A percentile compares a stretch with the other conserved stretches of the same genome.
Evolutionary conservation across 2,888 invertebrate species (phyloP).

Genomic region (Tetropium fuscum): DNA sequence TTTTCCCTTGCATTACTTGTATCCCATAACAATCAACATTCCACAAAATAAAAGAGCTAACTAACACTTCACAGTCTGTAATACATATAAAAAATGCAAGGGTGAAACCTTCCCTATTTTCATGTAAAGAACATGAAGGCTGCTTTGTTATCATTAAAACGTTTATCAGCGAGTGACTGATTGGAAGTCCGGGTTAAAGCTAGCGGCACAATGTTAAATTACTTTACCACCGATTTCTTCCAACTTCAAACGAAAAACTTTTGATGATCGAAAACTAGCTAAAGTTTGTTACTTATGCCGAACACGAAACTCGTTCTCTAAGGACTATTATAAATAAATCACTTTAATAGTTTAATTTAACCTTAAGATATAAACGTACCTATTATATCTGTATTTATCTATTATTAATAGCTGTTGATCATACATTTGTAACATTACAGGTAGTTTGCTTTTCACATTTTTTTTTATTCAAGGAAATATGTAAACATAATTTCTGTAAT

Average conservation of each 20-base stretch:
- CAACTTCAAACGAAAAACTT: slow-evolving; percentile 37
- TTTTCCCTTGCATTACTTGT: too few relatives aligned
- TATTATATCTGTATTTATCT: too few relatives aligned
- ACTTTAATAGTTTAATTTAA: slow-evolving; percentile 6
- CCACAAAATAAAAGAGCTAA: too few relatives aligned
- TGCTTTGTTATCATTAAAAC: slow-evolving; percentile 27
- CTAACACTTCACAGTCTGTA: too few relatives aligned
- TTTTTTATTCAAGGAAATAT: too few relatives aligned
- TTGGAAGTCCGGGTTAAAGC: slow-evolving; percentile 20
- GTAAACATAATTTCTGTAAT: too few relatives aligned
- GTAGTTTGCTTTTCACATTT: too few relatives aligned
- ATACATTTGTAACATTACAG: too few relatives aligned
- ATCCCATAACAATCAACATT: too few relatives aligned
- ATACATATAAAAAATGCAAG: not conserved
- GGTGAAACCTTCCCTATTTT: slow-evolving; percentile 4
- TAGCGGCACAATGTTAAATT: slow-evolving; percentile 25
- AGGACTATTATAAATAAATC: slow-evolving; percentile 33
- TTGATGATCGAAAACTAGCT: slow-evolving; percentile 41
- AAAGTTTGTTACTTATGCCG: slow-evolving; percentile 39
- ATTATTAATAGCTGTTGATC: too few relatives aligned
- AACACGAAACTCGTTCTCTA: slow-evolving; percentile 34
- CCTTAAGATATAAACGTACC: too few relatives aligned
- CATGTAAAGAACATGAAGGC: slow-evolving; percentile 15
- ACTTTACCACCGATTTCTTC: slow-evolving; percentile 25
- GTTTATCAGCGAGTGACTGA: slow-evolving; percentile 27